phyloP scores from a whole-genome alignment of 2,797 vertebrate genomes.

The Ctenopoma kingsleyae region DNA sequence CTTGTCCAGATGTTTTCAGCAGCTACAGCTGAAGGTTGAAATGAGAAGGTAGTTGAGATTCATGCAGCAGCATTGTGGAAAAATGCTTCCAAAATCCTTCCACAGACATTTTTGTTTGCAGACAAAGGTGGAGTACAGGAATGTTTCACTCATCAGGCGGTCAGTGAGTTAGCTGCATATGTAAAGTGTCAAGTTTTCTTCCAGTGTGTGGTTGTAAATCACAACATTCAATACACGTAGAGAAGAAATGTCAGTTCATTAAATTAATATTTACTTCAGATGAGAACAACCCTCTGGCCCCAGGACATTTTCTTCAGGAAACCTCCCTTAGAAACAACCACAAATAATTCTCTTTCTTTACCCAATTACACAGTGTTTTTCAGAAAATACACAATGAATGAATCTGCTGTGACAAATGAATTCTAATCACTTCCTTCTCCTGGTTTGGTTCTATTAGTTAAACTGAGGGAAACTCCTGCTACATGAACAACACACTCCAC shows the following conservation, averaged over 20 bases:
- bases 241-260: background rate
- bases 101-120: too few relatives aligned
- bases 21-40: background rate
- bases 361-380: too few relatives aligned
- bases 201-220: background rate
- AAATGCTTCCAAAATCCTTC: background rate
- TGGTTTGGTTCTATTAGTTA: too few relatives aligned
- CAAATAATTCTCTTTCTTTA: background rate
- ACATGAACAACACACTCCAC: too few relatives aligned
- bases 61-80: background rate
- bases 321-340: background rate
- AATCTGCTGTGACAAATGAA: too few relatives aligned
- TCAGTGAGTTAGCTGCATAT: too few relatives aligned
- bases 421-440: too few relatives aligned
- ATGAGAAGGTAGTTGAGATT: background rate
- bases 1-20: slow-evolving; percentile 1
- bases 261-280: background rate
- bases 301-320: background rate
- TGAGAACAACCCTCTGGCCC: background rate
- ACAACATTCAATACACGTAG: background rate
- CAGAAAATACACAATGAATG: too few relatives aligned
- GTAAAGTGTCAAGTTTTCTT: too few relatives aligned
- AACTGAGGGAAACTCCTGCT: too few relatives aligned
- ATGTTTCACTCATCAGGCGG: background rate
- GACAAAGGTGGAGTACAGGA: too few relatives aligned